These are phyloP conservation scores for Apocrypta bakeri DNA, from an alignment of 1,140 invertebrate genomes.

Conservation along the genomic window DNA sequence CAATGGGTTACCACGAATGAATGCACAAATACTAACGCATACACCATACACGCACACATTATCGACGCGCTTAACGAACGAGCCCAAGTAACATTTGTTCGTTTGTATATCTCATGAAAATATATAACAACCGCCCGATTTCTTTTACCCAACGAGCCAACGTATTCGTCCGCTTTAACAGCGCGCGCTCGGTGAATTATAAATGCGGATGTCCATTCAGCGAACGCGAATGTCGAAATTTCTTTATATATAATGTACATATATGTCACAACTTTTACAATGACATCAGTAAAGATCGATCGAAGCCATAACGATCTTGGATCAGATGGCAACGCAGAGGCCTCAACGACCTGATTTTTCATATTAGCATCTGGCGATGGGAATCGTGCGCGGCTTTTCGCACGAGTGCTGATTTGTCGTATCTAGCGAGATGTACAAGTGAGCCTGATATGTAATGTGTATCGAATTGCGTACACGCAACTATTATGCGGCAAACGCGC, in stretches of 20 bases:
- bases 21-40: not conserved
- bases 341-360: slow-evolving; percentile 17
- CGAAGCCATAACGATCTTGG: no score
- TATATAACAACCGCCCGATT: slow-evolving; percentile 1
- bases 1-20: not conserved
- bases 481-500: not conserved
- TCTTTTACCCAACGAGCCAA: not conserved
- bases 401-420: no score
- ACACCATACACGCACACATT: not conserved
- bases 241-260: no score
- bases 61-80: slow-evolving; percentile 6
- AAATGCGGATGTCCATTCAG: not conserved
- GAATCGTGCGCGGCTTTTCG: slow-evolving; percentile 45
- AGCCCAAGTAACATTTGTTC: not conserved
- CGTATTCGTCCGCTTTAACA: not conserved
- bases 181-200: not conserved
- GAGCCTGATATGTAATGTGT: not conserved
- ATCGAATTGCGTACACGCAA: not conserved
- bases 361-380: slow-evolving; percentile 46
- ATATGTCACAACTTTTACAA: no score
- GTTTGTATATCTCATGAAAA: not conserved
- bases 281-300: not conserved
- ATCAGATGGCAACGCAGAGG: not conserved
- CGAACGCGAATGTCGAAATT: not conserved
- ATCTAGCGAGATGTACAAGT: no score